A percentile compares a stretch with the other conserved stretches of the same genome.
Conservation (phyloP, 2,888 invertebrate species). For the Mamestra brassicae region DNA sequence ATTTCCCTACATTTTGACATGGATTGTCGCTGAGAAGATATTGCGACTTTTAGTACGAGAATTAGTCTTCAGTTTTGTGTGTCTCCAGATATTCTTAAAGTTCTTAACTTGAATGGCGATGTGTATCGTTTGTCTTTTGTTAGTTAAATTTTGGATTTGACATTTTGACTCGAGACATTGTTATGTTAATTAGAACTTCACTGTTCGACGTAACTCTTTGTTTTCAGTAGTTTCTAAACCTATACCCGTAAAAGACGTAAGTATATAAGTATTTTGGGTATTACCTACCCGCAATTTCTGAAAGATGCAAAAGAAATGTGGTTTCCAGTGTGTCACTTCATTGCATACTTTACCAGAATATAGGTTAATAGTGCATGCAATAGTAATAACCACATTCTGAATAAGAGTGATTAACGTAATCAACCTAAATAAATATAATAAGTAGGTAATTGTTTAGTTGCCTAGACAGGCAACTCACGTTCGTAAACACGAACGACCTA, state of each 20-base stretch:
- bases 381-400: conserved; percentile 21
- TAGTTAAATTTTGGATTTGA: conserved; percentile 12
- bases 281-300: not conserved
- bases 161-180: conserved; percentile 11
- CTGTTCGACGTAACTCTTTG: not conserved
- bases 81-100: not conserved
- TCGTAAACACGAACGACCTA: no score
- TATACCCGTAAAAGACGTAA: not conserved
- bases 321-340: conserved; percentile 18
- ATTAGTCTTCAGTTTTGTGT: not conserved
- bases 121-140: conserved; percentile 16
- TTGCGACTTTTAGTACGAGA: no score
- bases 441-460: not conserved
- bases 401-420: conserved; percentile 24
- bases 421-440: not conserved
- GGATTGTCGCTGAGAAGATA: no score
- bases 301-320: conserved; percentile 26
- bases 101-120: not conserved
- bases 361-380: not conserved
- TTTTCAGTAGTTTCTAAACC: not conserved
- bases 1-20: no score
- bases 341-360: conserved; percentile 2
- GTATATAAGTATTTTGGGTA: not conserved
- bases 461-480: no score
- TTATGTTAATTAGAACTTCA: conserved; percentile 8